These are phyloP conservation scores for Aeoliscus strigatus DNA, from an alignment of 2,797 vertebrate species.

Conservation along the genomic window DNA sequence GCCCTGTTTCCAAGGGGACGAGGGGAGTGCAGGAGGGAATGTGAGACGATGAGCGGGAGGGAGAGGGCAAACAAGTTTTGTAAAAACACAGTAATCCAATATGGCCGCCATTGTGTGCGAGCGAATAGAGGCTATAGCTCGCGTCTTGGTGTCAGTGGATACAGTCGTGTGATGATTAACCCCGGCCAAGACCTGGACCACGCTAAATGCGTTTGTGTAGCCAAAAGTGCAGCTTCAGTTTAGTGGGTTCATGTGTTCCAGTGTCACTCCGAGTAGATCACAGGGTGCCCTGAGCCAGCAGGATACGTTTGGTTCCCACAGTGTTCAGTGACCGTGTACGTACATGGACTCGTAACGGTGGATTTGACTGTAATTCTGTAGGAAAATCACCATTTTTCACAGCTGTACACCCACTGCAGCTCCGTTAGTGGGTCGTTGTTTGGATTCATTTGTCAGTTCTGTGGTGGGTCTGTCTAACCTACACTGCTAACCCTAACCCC, in stretches of 20 bases:
- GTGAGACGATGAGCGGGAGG: slow-evolving; percentile 57
- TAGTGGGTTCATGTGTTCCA: slow-evolving; percentile 20
- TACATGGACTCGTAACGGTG: too few species aligned
- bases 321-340: too few species aligned
- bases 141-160: slow-evolving; percentile 24
- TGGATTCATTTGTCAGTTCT: too few species aligned
- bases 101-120: slow-evolving; percentile 65
- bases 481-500: too few species aligned
- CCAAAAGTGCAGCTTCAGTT: too few species aligned
- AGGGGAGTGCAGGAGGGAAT: slow-evolving; percentile 62
- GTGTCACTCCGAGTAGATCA: background rate
- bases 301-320: slow-evolving; percentile 7
- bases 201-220: too few species aligned
- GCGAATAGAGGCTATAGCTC: slow-evolving; percentile 24
- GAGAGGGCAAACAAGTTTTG: slow-evolving; percentile 72
- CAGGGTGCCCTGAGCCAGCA: background rate
- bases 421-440: too few species aligned
- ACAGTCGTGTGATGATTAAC: slow-evolving; percentile 53
- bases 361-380: too few species aligned
- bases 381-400: too few species aligned
- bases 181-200: slow-evolving; percentile 25
- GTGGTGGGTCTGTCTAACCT: too few species aligned
- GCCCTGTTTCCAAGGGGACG: slow-evolving; percentile 68
- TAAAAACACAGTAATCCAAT: slow-evolving; percentile 74
- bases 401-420: too few species aligned